Conservation (phyloP, 2,888 invertebrate genomes). For the Danaus chrysippus region DNA sequence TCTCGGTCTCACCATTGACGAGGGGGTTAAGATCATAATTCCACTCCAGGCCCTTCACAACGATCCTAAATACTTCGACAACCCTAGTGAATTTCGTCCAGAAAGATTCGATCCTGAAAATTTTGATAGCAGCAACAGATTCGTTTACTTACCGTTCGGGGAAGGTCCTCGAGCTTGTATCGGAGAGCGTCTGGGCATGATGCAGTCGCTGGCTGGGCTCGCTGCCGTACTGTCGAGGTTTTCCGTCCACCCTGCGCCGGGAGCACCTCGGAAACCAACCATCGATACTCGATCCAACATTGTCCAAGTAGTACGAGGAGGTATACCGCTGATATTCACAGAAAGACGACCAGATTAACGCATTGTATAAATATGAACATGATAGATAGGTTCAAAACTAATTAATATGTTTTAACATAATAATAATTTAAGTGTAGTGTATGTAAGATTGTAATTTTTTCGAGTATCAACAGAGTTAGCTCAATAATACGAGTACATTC, state of each 20-base stretch:
- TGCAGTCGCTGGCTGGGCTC: no score
- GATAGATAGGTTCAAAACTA: no score
- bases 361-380: no score
- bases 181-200: slow-evolving; percentile 46
- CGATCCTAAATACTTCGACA: slow-evolving; percentile 53
- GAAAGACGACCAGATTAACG: no score
- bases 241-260: neutral
- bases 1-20: slow-evolving; percentile 48
- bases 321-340: no score
- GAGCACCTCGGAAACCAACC: neutral
- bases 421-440: no score
- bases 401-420: no score
- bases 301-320: neutral
- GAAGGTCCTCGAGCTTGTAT: slow-evolving; percentile 55
- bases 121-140: slow-evolving; percentile 35
- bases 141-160: slow-evolving; percentile 54
- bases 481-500: no score
- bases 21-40: slow-evolving; percentile 51
- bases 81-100: slow-evolving; percentile 48
- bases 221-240: neutral
- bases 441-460: no score
- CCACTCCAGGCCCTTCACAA: slow-evolving; percentile 56
- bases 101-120: slow-evolving; percentile 44
- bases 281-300: neutral
- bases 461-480: no score